Evolutionary conservation across 2,888 invertebrate species (phyloP).

Genomic region (Erebia palarica): DNA sequence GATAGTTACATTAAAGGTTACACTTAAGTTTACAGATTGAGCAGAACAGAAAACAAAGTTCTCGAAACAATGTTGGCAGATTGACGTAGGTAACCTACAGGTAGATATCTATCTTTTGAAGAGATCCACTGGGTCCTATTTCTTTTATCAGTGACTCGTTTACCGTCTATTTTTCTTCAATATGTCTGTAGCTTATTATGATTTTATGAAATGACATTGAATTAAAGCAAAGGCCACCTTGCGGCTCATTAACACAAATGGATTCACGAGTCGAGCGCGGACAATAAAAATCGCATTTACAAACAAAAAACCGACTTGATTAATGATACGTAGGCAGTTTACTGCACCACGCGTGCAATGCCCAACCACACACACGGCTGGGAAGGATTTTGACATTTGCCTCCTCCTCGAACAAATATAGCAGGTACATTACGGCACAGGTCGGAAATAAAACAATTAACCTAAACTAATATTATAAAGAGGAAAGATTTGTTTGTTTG

Average conservation of each 20-base stretch:
- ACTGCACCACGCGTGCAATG: constrained; percentile 38
- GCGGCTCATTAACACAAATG: constrained; percentile 74
- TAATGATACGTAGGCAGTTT: constrained; percentile 63
- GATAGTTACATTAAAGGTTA: too few relatives aligned
- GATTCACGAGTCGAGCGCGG: constrained; percentile 62
- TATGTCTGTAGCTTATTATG: constrained; percentile 48
- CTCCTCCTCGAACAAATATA: too few relatives aligned
- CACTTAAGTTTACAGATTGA: too few relatives aligned
- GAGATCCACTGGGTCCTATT: neutral
- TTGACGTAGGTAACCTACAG: too few relatives aligned
- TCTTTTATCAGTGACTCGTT: neutral
- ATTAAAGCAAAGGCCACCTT: constrained; percentile 72
- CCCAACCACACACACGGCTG: constrained; percentile 32
- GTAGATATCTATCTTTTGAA: too few relatives aligned
- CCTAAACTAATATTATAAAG: too few relatives aligned
- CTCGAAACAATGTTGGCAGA: too few relatives aligned
- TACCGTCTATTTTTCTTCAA: neutral
- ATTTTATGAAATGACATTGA: constrained; percentile 72
- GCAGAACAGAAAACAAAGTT: too few relatives aligned
- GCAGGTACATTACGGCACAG: too few relatives aligned
- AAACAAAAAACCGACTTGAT: constrained; percentile 68
- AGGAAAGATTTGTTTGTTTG: too few relatives aligned
- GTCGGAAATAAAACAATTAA: too few relatives aligned
- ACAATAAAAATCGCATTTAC: constrained; percentile 79
- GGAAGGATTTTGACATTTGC: neutral